Base-by-base conservation (phyloP, 2,888 invertebrate species). In the Microplitis deprimator region DNA sequence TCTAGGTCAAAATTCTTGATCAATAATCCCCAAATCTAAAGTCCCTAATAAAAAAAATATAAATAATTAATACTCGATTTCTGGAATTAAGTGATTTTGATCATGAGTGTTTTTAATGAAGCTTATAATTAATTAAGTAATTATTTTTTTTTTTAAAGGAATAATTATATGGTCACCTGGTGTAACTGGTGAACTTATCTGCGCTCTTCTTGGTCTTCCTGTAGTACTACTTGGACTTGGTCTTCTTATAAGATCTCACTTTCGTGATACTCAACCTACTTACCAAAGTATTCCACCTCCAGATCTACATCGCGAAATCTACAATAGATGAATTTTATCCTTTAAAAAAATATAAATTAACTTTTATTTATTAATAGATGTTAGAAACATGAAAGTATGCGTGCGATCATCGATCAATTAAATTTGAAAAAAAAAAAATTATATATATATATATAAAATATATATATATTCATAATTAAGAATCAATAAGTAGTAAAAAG, bases 111-210 rank as follows among this genome's bases (percentile, higher is more conserved):
- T 29, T 65, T 5, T 13, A 65, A 29, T 29, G 5, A 2, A 17
- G 6, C 0, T n/a, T n/a, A 10, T 62, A 17, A 40, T 16, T 17
- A 68, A 16, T 59, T 7, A 71, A 61, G n/a, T 70, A n/a, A 73
- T 67, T 59, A n/a, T 39, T 50, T 68, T 29, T 20, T 60, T 59
- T 81, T 67, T 81, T 81, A 7, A 81, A 92, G 92, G 91, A 82
- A 86, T 88, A 75, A 86, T 92, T 77, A 83, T 90, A 38, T 93
- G 92, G 92, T 89, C 91, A 75, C 93, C 93, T n/a, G 91, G 91
- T 16, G 89, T 93, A 74, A 91, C 92, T 5, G 93, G 93, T n/a
- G 93, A 93, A 85, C 85, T 93, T 29, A 92, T 93, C 76, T 93
- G 93, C 84, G 92, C 92, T 0, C 87, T 92, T 39, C 87, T 93